Conservation (phyloP, 2,113 vertebrate species). For the Pampusana beccarii region DNA sequence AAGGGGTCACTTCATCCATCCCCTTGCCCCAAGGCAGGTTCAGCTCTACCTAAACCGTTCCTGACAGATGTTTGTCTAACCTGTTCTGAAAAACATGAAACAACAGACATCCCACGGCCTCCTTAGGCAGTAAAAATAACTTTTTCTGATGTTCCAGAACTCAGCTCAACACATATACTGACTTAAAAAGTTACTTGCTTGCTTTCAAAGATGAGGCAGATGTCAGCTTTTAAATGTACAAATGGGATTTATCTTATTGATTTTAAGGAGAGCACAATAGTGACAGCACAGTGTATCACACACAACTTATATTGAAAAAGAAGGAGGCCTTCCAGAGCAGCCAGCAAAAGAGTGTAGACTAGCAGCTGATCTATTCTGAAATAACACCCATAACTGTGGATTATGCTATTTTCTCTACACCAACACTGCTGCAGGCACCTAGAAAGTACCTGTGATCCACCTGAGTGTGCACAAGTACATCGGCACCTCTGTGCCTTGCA, state of each 20-base stretch:
- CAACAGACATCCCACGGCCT: not conserved
- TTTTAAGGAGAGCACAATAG: not conserved
- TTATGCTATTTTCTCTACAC: not conserved
- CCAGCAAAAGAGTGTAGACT: not conserved
- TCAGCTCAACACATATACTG: not conserved
- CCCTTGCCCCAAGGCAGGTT: not conserved
- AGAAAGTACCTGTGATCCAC: not conserved
- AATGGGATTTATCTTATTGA: not conserved
- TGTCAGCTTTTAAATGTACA: not conserved
- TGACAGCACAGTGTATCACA: not conserved
- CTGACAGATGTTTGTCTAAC: slow-evolving; percentile 27
- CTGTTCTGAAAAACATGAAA: not conserved
- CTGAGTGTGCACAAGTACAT: not conserved
- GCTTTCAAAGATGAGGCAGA: not conserved
- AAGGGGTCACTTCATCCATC: not conserved
- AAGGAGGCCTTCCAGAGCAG: not conserved
- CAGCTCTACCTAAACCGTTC: not conserved
- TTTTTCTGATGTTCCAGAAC: not conserved
- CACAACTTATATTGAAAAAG: not conserved
- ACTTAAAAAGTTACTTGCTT: not conserved
- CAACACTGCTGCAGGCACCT: not conserved
- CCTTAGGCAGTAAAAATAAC: not conserved
- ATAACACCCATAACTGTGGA: not conserved
- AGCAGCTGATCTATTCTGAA: not conserved
- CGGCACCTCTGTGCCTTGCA: not conserved